A percentile compares a stretch with the other conserved stretches of the same genome.
Conservation (phyloP, 2,797 vertebrate genomes). For the Philypnodon macrostomus region DNA sequence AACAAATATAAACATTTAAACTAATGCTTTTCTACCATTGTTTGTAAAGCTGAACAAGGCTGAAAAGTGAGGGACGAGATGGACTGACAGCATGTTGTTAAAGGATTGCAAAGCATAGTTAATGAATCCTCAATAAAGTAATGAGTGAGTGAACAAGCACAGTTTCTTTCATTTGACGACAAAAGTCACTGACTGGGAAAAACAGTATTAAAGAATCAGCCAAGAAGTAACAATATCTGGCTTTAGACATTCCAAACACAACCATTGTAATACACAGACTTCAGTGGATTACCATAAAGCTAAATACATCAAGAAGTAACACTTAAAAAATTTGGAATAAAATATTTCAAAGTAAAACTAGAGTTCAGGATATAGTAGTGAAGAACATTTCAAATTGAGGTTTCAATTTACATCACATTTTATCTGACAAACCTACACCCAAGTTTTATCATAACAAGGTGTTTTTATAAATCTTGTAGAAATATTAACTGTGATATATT, state of each 20-base stretch:
- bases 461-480: not conserved
- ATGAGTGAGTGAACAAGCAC: conserved; percentile 57
- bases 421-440: not conserved
- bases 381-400: too few relatives aligned
- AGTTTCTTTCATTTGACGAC: conserved; percentile 55
- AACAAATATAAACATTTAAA: conserved; percentile 56
- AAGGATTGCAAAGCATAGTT: conserved; percentile 58
- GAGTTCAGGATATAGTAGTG: not conserved
- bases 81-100: conserved; percentile 35
- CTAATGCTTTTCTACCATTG: conserved; percentile 31
- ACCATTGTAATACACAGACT: too few relatives aligned
- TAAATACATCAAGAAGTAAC: too few relatives aligned
- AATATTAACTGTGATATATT: conserved; percentile 49
- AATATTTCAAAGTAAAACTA: conserved; percentile 19
- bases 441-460: not conserved
- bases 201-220: conserved; percentile 37
- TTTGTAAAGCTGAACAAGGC: conserved; percentile 29
- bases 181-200: too few relatives aligned
- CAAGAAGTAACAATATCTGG: too few relatives aligned
- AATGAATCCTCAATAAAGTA: conserved; percentile 56
- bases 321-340: too few relatives aligned
- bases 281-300: too few relatives aligned
- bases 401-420: not conserved
- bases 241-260: too few relatives aligned
- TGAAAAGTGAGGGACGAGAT: conserved; percentile 30